Base-by-base conservation (phyloP, 2,888 invertebrate genomes). In the Aphodius granarius region DNA sequence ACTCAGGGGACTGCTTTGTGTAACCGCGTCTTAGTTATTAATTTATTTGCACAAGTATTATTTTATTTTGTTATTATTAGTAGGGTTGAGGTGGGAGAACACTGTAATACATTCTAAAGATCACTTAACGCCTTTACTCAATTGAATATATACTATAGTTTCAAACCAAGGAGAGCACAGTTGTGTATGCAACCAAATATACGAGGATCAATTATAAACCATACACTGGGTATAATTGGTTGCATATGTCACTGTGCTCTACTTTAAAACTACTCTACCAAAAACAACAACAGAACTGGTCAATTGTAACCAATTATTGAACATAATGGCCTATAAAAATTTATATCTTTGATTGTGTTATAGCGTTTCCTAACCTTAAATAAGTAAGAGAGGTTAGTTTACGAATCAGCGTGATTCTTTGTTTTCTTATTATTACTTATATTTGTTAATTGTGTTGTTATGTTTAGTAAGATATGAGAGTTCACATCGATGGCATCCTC, bases 391-490 rank as follows among this genome's bases (percentile, higher is more conserved):
- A 43, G 43, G 43, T 43, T 43, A 43, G 43, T 43, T 43, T 43
- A 43, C 43, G 43, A 43, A 43, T 43, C 43, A 13, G 43, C 43
- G 13, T 43, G 43, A 43, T 43, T 43, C 43, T 43, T 43, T 43
- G 43, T 43, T 43, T 43, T 43, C 43, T 43, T 43, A 43, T 43
- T 43, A 43, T 43, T 43, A 43, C 13, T 43, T 23, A 9, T 43
- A 43, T 68, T 68, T 68, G 68, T 68, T 68, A 20, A 68, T 68
- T 68, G 68, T 68, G 68, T 68, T 68, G 68, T 68, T 68, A 68
- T 68, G 22, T 66, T 68, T 68, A 68, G 68, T 68, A 68, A 17
- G 22, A 22, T 68, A 15, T 68, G 20, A 68, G 68, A 43, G 68
- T 18, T 68, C 20, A 20, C 17, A 17, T 18, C 15, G 68, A 68